These are phyloP conservation scores for Pterophyllum scalare DNA, from an alignment of 2,113 vertebrate genomes.

Conservation along the genomic window DNA sequence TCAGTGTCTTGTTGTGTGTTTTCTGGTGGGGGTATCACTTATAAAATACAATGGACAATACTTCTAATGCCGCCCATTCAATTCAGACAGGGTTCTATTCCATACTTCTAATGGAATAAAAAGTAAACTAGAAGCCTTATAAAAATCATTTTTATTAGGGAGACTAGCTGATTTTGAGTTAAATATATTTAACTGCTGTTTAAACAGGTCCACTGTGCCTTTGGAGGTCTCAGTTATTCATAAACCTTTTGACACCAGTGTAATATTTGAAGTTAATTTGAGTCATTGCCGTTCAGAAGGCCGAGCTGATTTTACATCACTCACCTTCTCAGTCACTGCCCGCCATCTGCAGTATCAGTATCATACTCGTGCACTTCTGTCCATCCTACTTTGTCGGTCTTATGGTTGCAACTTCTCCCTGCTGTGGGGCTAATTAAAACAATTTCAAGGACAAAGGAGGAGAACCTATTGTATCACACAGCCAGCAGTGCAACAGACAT, in stretches of 20 bases:
- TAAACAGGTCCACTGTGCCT: fast-evolving
- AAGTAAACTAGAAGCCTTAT: not conserved
- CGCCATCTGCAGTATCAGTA: conserved; percentile 26
- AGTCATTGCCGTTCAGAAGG: not conserved
- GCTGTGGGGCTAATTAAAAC: conserved; percentile 92
- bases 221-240: not conserved
- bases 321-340: conserved; percentile 3
- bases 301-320: not conserved
- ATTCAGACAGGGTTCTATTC: too few species aligned
- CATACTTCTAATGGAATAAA: fast-evolving
- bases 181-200: not conserved
- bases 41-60: not conserved
- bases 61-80: not conserved
- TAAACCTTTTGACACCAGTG: not conserved
- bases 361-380: conserved; percentile 60
- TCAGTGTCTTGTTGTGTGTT: not conserved
- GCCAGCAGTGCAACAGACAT: conserved; percentile 84
- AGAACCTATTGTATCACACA: conserved; percentile 85
- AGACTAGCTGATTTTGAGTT: not conserved
- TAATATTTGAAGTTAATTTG: not conserved
- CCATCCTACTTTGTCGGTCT: conserved; percentile 47
- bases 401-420: conserved; percentile 60
- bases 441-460: conserved; percentile 91
- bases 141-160: not conserved
- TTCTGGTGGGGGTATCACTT: not conserved